Evolutionary conservation across 64 coral and sea anemone genomes (phyloP).

Genomic region (Montipora foliosa): DNA sequence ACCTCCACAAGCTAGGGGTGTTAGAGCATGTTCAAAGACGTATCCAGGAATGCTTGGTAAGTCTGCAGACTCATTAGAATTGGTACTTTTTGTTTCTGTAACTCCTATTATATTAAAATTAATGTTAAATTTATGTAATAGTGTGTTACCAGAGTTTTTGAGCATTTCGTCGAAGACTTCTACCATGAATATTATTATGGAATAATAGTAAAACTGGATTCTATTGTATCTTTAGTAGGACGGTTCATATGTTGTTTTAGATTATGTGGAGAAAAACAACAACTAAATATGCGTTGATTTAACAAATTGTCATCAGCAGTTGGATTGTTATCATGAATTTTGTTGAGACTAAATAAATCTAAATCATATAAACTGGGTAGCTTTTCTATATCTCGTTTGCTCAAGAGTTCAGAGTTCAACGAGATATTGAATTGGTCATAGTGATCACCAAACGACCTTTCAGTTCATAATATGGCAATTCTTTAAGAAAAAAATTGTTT

Average conservation of each 20-base stretch:
- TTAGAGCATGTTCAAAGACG: constrained; percentile 13
- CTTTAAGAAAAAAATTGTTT: constrained; percentile 11
- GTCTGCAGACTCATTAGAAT: too few relatives aligned
- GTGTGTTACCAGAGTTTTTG: constrained; percentile 19
- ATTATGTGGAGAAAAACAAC: too few relatives aligned
- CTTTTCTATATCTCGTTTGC: constrained; percentile 20
- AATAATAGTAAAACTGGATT: neutral
- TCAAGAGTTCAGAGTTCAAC: neutral
- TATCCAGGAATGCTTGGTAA: too few relatives aligned
- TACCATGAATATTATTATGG: constrained; percentile 15
- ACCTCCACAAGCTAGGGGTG: neutral
- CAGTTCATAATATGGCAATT: constrained; percentile 37
- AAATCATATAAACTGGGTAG: neutral
- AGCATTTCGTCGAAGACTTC: constrained; percentile 15
- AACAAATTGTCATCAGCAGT: too few relatives aligned
- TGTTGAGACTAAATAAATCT: too few relatives aligned
- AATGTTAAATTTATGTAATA: constrained; percentile 1
- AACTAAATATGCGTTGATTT: too few relatives aligned
- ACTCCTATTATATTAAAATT: constrained; percentile 26
- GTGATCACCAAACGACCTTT: neutral
- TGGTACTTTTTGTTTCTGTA: constrained; percentile 31
- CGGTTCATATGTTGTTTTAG: too few relatives aligned
- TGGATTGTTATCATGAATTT: too few relatives aligned
- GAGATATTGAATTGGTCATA: constrained; percentile 46
- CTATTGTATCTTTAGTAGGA: too few relatives aligned